Percentiles rank a stretch among this genome's conserved stretches.
Conservation (phyloP, 2,888 invertebrate genomes). For the Abrostola triplasia region DNA sequence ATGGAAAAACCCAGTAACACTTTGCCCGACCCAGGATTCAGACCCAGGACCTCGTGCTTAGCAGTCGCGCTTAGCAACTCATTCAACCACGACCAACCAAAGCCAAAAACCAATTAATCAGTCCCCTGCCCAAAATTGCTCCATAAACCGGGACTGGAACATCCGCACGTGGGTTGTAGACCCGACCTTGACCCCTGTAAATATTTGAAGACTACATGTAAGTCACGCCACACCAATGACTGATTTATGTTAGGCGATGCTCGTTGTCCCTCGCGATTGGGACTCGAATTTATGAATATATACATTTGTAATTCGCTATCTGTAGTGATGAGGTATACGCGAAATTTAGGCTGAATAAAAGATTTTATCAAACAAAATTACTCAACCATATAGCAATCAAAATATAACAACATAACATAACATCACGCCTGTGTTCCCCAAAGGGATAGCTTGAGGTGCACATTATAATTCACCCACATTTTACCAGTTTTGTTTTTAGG, state of each 20-base stretch:
- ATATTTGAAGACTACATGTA: slow-evolving; percentile 32
- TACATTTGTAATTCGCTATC: slow-evolving; percentile 30
- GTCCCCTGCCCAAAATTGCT: slow-evolving; percentile 5
- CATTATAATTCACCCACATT: too few relatives aligned
- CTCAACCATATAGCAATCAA: too few relatives aligned
- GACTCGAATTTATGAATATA: slow-evolving; percentile 33
- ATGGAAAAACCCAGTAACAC: too few relatives aligned
- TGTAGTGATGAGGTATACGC: background rate
- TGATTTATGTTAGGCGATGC: slow-evolving; percentile 28
- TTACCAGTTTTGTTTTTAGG: too few relatives aligned
- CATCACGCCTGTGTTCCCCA: too few relatives aligned
- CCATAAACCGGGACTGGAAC: slow-evolving; percentile 3
- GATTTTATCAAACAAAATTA: background rate
- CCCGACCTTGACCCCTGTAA: slow-evolving; percentile 24
- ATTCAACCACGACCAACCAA: background rate
- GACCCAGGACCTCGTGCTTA: too few relatives aligned
- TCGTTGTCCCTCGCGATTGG: slow-evolving; percentile 17
- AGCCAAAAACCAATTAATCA: background rate
- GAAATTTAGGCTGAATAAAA: background rate
- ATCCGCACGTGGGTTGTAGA: slow-evolving; percentile 8
- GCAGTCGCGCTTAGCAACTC: too few relatives aligned
- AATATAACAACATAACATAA: too few relatives aligned
- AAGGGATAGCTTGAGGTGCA: too few relatives aligned
- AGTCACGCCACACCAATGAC: slow-evolving; percentile 16
- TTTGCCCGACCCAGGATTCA: too few relatives aligned